Evolutionary conservation across 2,888 invertebrate species (phyloP).

Genomic region (Conistra vaccinii): DNA sequence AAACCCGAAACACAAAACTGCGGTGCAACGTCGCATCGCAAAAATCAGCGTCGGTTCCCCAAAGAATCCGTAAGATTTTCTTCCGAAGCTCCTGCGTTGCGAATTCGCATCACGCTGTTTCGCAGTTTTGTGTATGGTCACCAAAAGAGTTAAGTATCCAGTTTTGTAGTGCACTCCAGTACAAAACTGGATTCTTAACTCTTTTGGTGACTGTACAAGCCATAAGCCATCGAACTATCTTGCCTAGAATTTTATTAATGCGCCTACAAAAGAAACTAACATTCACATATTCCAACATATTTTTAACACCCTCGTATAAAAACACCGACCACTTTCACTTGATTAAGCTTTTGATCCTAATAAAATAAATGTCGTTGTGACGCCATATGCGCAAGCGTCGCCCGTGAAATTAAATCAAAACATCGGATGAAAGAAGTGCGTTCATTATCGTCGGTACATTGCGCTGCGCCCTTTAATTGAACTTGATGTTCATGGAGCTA

Average conservation of each 20-base stretch:
- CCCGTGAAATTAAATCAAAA: conserved; percentile 69
- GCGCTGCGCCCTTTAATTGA: conserved; percentile 49
- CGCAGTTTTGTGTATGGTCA: too few relatives aligned
- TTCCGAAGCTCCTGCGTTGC: too few relatives aligned
- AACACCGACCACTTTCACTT: conserved; percentile 57
- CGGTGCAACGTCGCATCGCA: too few relatives aligned
- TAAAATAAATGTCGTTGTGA: conserved; percentile 57
- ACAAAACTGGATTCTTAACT: too few relatives aligned
- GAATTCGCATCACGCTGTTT: too few relatives aligned
- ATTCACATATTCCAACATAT: conserved; percentile 19
- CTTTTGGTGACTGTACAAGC: too few relatives aligned
- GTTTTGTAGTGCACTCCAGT: too few relatives aligned
- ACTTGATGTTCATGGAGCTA: conserved; percentile 18
- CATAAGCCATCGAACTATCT: neutral
- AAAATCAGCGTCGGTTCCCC: too few relatives aligned
- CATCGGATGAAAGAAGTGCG: conserved; percentile 53
- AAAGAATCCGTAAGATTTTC: too few relatives aligned
- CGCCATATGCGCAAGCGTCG: conserved; percentile 66
- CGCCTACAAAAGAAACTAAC: neutral
- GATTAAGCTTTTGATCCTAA: conserved; percentile 63
- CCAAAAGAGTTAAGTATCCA: too few relatives aligned
- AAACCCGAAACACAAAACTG: too few relatives aligned
- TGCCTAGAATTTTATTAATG: neutral
- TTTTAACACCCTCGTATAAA: conserved; percentile 46
- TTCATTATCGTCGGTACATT: conserved; percentile 65